These are phyloP conservation scores for Drosophila obscura DNA, from an alignment of 1,140 invertebrate species.

Conservation along the genomic window DNA sequence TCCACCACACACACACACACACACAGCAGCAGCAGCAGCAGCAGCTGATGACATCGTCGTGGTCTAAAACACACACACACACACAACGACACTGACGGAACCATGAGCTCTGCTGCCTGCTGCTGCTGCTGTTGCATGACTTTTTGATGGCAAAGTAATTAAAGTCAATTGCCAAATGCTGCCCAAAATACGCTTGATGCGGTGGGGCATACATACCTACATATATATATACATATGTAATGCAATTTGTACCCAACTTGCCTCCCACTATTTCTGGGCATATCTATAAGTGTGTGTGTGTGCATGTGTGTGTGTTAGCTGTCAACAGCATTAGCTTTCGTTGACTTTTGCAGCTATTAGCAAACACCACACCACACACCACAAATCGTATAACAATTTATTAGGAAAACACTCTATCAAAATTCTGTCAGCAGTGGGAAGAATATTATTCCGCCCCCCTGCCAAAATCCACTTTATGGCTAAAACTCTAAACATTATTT, in stretches of 20 bases:
- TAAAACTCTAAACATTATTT: constrained; percentile 16
- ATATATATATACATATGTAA: constrained; percentile 79
- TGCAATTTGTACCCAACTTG: constrained; percentile 18
- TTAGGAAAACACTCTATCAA: constrained; percentile 37
- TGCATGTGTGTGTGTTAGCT: neutral
- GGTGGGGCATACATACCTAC: constrained; percentile 37
- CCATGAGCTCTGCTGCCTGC: constrained; percentile 4
- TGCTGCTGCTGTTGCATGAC: constrained; percentile 38
- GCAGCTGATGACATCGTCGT: constrained; percentile 51
- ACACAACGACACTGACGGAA: constrained; percentile 12
- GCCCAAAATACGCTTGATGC: constrained; percentile 62
- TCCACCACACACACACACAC: neutral
- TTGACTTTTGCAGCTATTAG: constrained; percentile 59
- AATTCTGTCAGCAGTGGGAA: constrained; percentile 2
- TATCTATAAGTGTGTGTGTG: constrained; percentile 6
- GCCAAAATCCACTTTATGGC: constrained; percentile 24
- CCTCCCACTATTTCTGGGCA: neutral
- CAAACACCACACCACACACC: constrained; percentile 30
- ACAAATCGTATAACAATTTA: constrained; percentile 65
- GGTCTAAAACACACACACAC: constrained; percentile 26
- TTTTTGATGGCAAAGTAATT: constrained; percentile 68
- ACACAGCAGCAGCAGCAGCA: constrained; percentile 5
- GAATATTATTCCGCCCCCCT: neutral
- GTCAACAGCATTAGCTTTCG: constrained; percentile 62
- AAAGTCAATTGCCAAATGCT: constrained; percentile 77